These are phyloP conservation scores for Trichosurus vulpecula DNA, from an alignment of 2,797 vertebrate species.

Conservation along the genomic window DNA sequence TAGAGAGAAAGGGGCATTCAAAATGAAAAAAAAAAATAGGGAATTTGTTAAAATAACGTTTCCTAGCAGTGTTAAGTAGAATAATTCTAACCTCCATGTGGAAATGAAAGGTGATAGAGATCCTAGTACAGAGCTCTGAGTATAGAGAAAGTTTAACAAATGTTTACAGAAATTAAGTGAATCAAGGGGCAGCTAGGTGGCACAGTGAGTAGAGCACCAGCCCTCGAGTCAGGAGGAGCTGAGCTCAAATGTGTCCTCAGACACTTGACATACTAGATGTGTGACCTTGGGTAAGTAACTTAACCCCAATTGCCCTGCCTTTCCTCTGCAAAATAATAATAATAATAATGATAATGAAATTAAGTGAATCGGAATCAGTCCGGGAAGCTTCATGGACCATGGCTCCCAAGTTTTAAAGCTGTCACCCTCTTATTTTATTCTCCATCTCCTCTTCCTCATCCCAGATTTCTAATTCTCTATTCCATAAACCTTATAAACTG, in stretches of 20 bases:
- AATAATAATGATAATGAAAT: no score
- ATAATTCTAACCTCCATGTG: neutral
- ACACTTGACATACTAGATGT: no score
- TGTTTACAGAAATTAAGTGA: neutral
- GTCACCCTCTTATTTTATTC: neutral
- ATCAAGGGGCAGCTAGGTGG: no score
- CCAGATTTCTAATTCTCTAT: slow-evolving; percentile 22
- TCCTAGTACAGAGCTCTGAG: neutral
- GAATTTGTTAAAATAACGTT: neutral
- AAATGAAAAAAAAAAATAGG: neutral
- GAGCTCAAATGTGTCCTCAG: no score
- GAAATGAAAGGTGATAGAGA: neutral
- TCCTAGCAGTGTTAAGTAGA: neutral
- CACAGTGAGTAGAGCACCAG: no score
- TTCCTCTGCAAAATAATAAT: no score
- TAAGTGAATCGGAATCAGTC: neutral
- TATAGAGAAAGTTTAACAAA: neutral
- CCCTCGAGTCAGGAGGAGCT: no score
- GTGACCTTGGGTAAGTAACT: no score
- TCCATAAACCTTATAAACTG: neutral
- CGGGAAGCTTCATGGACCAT: neutral
- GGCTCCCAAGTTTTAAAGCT: neutral
- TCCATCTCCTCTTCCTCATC: neutral
- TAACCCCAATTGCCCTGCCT: no score
- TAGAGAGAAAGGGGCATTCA: neutral